These are phyloP conservation scores for Parauchenoglanis punctatus DNA, from an alignment of 2,797 vertebrate species.

Conservation along the genomic window DNA sequence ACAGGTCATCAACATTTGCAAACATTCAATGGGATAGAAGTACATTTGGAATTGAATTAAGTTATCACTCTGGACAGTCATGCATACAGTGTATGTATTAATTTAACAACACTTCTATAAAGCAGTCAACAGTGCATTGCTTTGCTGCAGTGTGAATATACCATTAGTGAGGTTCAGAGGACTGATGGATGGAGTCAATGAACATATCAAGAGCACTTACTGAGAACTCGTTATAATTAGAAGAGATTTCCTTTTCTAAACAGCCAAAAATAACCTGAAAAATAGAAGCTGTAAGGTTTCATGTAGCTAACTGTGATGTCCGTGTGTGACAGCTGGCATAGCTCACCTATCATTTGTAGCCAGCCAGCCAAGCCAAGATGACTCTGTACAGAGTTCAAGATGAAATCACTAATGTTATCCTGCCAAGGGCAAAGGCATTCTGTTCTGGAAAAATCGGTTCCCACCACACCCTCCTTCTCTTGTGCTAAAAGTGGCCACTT, in stretches of 20 bases:
- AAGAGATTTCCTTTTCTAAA: background rate
- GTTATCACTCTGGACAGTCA: background rate
- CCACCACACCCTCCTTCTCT: slow-evolving; percentile 10
- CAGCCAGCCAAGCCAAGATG: slow-evolving; percentile 3
- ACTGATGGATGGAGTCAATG: background rate
- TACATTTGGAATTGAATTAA: background rate
- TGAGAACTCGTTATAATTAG: background rate
- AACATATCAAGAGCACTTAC: background rate
- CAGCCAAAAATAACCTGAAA: background rate
- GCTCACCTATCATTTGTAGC: slow-evolving; percentile 9
- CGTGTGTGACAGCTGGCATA: slow-evolving; percentile 1
- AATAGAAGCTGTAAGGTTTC: background rate
- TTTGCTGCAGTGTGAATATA: background rate
- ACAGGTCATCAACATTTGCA: background rate
- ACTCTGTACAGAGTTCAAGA: slow-evolving; percentile 18
- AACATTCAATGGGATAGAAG: background rate
- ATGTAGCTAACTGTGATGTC: background rate
- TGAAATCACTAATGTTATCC: slow-evolving; percentile 16
- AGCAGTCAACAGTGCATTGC: background rate
- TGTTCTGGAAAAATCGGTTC: slow-evolving; percentile 1
- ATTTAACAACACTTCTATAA: background rate
- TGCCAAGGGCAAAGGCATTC: slow-evolving; percentile 9
- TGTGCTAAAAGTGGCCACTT: slow-evolving; percentile 17
- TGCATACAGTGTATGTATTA: background rate
- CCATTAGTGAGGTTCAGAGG: background rate